phyloP scores from a whole-genome alignment of 2,888 invertebrate species.

The Cyrtodaria siliqua region DNA sequence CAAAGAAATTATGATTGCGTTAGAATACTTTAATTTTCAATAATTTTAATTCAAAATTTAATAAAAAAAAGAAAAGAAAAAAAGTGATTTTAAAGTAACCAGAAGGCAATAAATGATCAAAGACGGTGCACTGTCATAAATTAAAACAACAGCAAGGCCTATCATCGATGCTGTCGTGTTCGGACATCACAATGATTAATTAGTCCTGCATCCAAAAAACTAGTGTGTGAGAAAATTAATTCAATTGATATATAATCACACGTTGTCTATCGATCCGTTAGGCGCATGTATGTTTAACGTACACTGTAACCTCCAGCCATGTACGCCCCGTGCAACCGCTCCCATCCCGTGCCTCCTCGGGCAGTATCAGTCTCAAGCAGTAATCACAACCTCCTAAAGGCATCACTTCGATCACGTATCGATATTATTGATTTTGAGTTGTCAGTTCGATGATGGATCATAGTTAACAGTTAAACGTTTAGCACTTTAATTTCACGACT shows the following conservation, averaged over 20 bases:
- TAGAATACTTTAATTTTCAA: too few relatives aligned
- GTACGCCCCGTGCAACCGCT: not conserved
- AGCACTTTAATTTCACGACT: slow-evolving; percentile 44
- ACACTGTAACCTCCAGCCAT: too few relatives aligned
- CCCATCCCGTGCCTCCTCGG: not conserved
- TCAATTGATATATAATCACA: slow-evolving; percentile 26
- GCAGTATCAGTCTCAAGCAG: not conserved
- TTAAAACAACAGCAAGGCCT: slow-evolving; percentile 14
- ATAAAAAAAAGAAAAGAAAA: too few relatives aligned
- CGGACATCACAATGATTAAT: slow-evolving; percentile 18
- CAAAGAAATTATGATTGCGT: too few relatives aligned
- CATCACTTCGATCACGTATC: slow-evolving; percentile 28
- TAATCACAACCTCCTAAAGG: slow-evolving; percentile 17
- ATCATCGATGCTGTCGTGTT: slow-evolving; percentile 14
- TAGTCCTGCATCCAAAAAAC: slow-evolving; percentile 5
- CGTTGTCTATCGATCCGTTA: slow-evolving; percentile 18
- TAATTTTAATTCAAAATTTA: too few relatives aligned
- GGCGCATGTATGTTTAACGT: too few relatives aligned
- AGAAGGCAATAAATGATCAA: too few relatives aligned
- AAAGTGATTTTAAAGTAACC: too few relatives aligned
- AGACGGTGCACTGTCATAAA: slow-evolving; percentile 7
- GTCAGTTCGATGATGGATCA: slow-evolving; percentile 57
- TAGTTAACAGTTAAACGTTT: slow-evolving; percentile 37
- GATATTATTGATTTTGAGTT: slow-evolving; percentile 50
- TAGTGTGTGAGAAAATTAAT: slow-evolving; percentile 13